These are phyloP conservation scores for Sceloporus undulatus DNA, from an alignment of 2,113 vertebrate species.

Conservation along the genomic window DNA sequence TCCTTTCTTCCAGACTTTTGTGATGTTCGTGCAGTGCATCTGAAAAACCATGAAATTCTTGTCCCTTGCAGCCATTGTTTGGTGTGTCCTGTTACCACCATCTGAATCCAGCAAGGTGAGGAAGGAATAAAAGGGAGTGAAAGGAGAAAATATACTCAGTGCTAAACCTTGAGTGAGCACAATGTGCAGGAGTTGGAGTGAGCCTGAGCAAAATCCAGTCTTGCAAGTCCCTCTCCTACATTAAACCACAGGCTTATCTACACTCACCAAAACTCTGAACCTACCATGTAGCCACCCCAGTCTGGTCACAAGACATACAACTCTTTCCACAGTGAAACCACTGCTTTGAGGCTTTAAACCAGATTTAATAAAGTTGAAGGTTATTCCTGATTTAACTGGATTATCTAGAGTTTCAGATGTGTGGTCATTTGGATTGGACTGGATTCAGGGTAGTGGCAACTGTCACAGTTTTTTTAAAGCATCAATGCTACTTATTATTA, in stretches of 20 bases:
- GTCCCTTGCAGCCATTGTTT: constrained; percentile 58
- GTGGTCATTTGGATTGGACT: no score
- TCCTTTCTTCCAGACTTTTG: constrained; percentile 56
- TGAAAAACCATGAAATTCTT: constrained; percentile 40
- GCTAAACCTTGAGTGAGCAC: neutral
- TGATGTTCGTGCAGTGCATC: constrained; percentile 44
- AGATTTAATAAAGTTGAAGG: no score
- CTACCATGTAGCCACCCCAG: no score
- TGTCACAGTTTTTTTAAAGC: no score
- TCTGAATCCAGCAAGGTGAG: constrained; percentile 78
- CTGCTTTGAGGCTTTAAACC: no score
- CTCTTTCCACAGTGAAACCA: no score
- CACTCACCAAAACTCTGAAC: no score
- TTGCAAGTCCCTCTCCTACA: neutral
- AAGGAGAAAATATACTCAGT: fast-evolving
- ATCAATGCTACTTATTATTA: no score
- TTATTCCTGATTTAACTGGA: no score
- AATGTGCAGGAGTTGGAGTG: neutral
- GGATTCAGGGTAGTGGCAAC: no score
- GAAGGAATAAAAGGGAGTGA: neutral
- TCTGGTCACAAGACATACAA: no score
- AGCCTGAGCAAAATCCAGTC: neutral
- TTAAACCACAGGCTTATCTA: neutral
- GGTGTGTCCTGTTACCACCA: constrained; percentile 64
- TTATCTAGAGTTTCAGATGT: no score